These are phyloP conservation scores for Ramazzottius varieornatus DNA, from an alignment of 2,888 invertebrate species.

Conservation along the genomic window DNA sequence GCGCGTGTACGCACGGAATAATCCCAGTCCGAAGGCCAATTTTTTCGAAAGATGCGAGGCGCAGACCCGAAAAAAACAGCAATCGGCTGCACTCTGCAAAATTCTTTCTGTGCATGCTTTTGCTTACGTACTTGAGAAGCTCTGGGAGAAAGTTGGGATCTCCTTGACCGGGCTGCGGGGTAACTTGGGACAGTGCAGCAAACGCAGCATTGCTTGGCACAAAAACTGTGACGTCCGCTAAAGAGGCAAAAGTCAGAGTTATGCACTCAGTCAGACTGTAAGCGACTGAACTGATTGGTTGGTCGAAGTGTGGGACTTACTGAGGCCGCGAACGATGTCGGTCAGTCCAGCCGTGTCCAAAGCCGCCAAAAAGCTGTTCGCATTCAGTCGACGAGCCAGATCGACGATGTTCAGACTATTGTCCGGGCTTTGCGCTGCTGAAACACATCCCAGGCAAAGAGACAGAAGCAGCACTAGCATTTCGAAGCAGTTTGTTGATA, in stretches of 20 bases:
- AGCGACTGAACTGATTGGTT: not conserved
- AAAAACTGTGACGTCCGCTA: not conserved
- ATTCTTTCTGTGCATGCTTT: not conserved
- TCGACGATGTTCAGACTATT: not conserved
- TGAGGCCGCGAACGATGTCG: not conserved
- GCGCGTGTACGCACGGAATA: too few species aligned
- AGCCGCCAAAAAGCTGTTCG: not conserved
- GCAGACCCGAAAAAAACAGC: not conserved
- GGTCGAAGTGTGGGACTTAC: too few species aligned
- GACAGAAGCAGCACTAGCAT: too few species aligned
- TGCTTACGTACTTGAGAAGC: too few species aligned
- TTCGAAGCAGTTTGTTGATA: too few species aligned
- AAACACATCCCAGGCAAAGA: too few species aligned
- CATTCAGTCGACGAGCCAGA: not conserved
- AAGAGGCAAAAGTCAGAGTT: not conserved
- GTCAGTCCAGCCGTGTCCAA: not conserved
- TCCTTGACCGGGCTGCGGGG: not conserved
- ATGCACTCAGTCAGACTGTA: not conserved
- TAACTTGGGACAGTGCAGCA: not conserved
- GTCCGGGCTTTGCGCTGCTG: too few species aligned
- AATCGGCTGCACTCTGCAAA: not conserved
- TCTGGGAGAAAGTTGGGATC: too few species aligned
- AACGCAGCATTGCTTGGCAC: not conserved
- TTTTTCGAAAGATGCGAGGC: too few species aligned
- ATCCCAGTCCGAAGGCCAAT: too few species aligned